These are phyloP conservation scores for Imbricaverruca yamaguchii DNA, from an alignment of 2,888 invertebrate species.

Conservation along the genomic window DNA sequence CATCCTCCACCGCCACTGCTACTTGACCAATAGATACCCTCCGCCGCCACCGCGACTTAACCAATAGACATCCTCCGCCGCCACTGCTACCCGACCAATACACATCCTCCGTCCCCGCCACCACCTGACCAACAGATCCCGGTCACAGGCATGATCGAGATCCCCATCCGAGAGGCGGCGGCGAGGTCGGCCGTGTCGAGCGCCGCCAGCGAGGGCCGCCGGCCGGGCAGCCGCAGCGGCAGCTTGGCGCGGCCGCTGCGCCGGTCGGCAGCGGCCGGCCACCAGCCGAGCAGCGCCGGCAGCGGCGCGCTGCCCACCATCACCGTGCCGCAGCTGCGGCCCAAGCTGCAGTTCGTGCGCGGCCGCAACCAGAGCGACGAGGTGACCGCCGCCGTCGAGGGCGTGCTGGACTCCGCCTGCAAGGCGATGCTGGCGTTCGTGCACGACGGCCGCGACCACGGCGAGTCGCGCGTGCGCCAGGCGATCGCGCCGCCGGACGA, in stretches of 20 bases:
- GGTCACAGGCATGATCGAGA: slow-evolving; percentile 12
- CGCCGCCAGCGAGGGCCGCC: not conserved
- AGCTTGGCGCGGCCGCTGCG: not conserved
- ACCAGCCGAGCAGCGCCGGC: not conserved
- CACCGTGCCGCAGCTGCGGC: slow-evolving; percentile 1
- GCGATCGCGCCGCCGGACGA: not conserved
- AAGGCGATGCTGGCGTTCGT: not conserved
- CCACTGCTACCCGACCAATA: too few species aligned
- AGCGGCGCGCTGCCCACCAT: not conserved
- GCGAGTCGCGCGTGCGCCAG: not conserved
- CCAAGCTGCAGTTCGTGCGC: not conserved
- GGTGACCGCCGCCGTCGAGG: slow-evolving; percentile 12
- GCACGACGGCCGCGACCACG: not conserved
- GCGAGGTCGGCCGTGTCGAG: not conserved
- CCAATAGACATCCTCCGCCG: too few species aligned
- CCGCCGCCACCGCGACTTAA: too few species aligned
- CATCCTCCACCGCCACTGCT: too few species aligned
- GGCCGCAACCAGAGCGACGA: slow-evolving; percentile 2
- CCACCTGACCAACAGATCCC: too few species aligned
- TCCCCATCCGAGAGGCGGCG: not conserved
- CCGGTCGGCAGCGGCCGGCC: not conserved
- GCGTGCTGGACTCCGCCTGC: not conserved
- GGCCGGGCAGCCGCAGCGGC: not conserved
- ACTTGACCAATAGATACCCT: too few species aligned
- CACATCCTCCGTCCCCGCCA: too few species aligned